These are phyloP conservation scores for Eidolon helvum DNA, from an alignment of 2,113 vertebrate genomes.

Conservation along the genomic window DNA sequence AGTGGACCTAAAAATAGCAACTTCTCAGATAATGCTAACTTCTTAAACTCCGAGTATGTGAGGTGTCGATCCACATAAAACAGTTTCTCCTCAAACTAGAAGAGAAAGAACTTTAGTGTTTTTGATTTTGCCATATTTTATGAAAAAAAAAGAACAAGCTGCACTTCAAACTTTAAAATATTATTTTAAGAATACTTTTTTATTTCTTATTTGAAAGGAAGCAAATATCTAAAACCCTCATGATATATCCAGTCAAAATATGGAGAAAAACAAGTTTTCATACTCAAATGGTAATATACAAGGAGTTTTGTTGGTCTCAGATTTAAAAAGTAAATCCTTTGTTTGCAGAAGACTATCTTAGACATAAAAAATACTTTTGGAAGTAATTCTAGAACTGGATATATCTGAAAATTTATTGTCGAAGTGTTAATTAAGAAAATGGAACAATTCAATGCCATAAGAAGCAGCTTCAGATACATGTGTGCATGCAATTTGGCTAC, in stretches of 20 bases:
- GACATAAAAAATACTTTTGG: not conserved
- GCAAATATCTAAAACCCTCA: constrained; percentile 20
- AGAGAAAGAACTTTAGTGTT: not conserved
- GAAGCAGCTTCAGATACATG: constrained; percentile 11
- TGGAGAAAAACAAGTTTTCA: constrained; percentile 30
- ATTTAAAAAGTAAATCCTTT: not conserved
- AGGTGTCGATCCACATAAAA: constrained; percentile 52
- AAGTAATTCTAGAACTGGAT: constrained; percentile 4
- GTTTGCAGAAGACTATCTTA: not conserved
- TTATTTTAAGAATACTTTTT: constrained; percentile 68
- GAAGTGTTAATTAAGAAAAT: constrained; percentile 15
- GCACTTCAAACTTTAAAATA: constrained; percentile 49
- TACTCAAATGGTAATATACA: not conserved
- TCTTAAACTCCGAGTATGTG: constrained; percentile 68
- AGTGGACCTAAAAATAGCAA: constrained; percentile 87
- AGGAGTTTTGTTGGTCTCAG: constrained; percentile 9
- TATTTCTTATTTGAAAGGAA: constrained; percentile 68
- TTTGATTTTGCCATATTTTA: constrained; percentile 43
- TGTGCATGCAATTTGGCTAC: not conserved
- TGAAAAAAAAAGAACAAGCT: constrained; percentile 29
- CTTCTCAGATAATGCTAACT: constrained; percentile 84
- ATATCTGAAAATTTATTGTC: constrained; percentile 43
- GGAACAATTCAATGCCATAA: not conserved
- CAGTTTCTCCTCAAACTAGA: constrained; percentile 39
- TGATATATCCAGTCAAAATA: not conserved